Evolutionary conservation across 1,140 invertebrate species (phyloP).

Genomic region (Nephotettix cincticeps): DNA sequence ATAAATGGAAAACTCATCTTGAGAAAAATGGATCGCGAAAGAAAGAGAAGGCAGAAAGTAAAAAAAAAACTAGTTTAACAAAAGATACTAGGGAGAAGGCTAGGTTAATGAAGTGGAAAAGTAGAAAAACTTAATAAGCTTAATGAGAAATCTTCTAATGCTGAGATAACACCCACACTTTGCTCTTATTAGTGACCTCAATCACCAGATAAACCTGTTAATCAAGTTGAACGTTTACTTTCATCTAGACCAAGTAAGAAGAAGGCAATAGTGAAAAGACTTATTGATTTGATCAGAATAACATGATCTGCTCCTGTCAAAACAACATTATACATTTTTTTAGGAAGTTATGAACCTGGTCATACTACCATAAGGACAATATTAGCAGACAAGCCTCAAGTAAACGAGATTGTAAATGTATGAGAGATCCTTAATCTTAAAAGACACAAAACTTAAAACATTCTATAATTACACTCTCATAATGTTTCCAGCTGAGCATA

Average conservation of each 20-base stretch:
- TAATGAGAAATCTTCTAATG: neutral
- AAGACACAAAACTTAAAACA: neutral
- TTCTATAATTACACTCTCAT: neutral
- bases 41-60: neutral
- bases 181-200: neutral
- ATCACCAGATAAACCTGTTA: neutral
- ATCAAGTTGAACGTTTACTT: neutral
- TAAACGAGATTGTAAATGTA: neutral
- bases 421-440: neutral
- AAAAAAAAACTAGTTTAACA: neutral
- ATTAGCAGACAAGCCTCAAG: constrained; percentile 2
- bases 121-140: constrained; percentile 5
- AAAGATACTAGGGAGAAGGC: neutral
- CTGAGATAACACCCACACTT: neutral
- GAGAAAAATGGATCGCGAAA: neutral
- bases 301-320: neutral
- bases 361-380: neutral
- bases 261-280: constrained; percentile 1
- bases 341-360: neutral
- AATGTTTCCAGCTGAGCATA: neutral
- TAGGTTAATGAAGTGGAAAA: neutral
- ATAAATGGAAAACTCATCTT: neutral
- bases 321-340: neutral
- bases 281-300: neutral
- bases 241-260: constrained; percentile 4